A percentile compares a stretch with the other conserved stretches of the same genome.
Conservation (phyloP, 2,113 vertebrate genomes). For the Irena cyanogastra region DNA sequence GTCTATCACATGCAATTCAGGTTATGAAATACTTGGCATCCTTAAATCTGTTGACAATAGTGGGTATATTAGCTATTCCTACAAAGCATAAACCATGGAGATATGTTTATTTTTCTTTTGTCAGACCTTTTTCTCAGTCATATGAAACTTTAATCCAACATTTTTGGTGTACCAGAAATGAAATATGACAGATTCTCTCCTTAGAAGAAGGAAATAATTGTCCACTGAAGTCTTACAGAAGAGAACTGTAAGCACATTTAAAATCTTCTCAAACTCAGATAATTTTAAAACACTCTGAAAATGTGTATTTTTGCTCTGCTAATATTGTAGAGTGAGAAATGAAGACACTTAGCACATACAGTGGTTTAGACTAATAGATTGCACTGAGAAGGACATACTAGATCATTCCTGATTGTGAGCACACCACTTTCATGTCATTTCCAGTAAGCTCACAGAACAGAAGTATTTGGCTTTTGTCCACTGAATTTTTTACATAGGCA, state of each 20-base stretch:
- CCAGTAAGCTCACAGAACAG: not conserved
- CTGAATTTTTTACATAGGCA: not conserved
- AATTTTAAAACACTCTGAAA: not conserved
- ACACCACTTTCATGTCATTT: not conserved
- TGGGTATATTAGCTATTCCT: not conserved
- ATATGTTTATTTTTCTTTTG: not conserved
- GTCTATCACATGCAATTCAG: not conserved
- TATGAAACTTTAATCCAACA: not conserved
- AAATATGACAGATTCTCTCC: not conserved
- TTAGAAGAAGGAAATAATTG: not conserved
- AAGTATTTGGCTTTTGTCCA: not conserved
- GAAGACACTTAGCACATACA: accelerated
- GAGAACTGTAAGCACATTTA: not conserved
- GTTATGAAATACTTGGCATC: not conserved
- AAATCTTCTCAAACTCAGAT: not conserved
- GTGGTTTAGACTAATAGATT: not conserved
- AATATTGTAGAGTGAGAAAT: not conserved
- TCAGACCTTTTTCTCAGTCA: not conserved
- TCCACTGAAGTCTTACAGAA: not conserved
- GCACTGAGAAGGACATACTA: not conserved
- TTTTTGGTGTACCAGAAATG: not conserved
- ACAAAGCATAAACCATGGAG: not conserved
- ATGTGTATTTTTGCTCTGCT: not conserved
- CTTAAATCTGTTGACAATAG: not conserved
- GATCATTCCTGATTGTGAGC: not conserved